These are phyloP conservation scores for Phortica magna DNA, from an alignment of 2,888 invertebrate species.

Conservation along the genomic window DNA sequence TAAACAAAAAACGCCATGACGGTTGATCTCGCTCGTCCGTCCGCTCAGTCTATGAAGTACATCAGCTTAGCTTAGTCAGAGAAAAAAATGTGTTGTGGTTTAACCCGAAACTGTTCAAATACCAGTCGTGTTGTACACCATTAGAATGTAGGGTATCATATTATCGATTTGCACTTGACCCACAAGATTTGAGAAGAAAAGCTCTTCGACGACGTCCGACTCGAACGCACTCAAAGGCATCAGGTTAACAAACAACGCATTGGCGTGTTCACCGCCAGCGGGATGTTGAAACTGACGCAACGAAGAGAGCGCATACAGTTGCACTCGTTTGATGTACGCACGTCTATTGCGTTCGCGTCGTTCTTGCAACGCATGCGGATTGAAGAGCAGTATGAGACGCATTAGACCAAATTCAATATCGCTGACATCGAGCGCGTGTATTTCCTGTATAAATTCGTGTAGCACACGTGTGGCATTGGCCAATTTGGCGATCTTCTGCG, in stretches of 20 bases:
- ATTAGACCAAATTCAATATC: conserved; percentile 93
- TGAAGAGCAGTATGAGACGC: conserved; percentile 90
- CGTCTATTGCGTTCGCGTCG: conserved; percentile 68
- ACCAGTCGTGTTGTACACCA: conserved; percentile 72
- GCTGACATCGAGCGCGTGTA: conserved; percentile 87
- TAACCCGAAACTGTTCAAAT: conserved; percentile 40
- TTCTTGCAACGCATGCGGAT: conserved; percentile 81
- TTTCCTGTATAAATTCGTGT: conserved; percentile 88
- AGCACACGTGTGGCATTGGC: conserved; percentile 89
- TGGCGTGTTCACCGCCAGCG: conserved; percentile 79
- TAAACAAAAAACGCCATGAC: conserved; percentile 22
- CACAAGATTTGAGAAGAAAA: conserved; percentile 94
- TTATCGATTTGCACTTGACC: conserved; percentile 97
- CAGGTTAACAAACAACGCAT: conserved; percentile 80
- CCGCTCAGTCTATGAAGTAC: conserved; percentile 29
- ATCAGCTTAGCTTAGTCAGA: conserved; percentile 25
- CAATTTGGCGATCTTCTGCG: conserved; percentile 86
- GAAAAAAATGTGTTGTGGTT: neutral
- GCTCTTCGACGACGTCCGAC: conserved; percentile 89
- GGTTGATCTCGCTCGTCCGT: conserved; percentile 19
- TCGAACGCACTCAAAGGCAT: conserved; percentile 86
- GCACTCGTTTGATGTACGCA: conserved; percentile 70
- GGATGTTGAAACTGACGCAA: conserved; percentile 64
- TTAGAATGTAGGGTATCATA: conserved; percentile 94
- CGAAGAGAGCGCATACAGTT: conserved; percentile 68